Evolutionary conservation across 2,797 vertebrate genomes (phyloP), one percentile per base, ranked within the genome.

Genomic region (Catostomus latipinnis): DNA sequence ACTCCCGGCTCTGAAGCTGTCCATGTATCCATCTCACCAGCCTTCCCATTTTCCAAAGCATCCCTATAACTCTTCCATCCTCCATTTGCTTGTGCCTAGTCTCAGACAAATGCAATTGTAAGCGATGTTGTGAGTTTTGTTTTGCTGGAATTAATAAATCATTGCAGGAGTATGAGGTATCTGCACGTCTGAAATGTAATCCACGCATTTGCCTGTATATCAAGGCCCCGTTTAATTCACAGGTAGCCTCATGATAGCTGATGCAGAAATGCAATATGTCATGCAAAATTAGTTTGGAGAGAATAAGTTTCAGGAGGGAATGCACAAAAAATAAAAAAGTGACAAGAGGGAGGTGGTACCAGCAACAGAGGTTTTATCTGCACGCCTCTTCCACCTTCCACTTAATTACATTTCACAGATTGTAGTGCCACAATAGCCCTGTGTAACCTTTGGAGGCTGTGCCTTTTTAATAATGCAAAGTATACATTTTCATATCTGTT

Each of bases 381-480:
- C 43, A 75, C 86, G 82, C 77, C 88, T 90, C 92, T 89, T 90
- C 71, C 78, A 57, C 77, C 80, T 75, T 83, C 90, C 85, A 89
- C 92, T 93, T 94, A 95, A 95, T 94, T 95, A 95, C 92, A 94
- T 95, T 94, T 92, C 91, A 91, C 91, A 93, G 92, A 94, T 93
- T 94, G 91, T 91, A 92, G 90, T 81, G 78, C 84, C 87, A 94
- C 93, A 95, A 93, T 93, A 93, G 92, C 92, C 91, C 90, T 90
- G 91, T 90, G 93, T 95, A 95, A 95, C 93, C 93, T 95, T 94
- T 94, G 91, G 92, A 93, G 92, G 91, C 91, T 91, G 90, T 89
- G 91, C 92, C 78, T 93, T 94, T 93, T 94, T 93, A 94, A 94
- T 94, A 95, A 94, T 93, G 93, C 93, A 94, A 94, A 93, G 93